Conservation (phyloP, 1,140 invertebrate species). For the Phthorimaea operculella region DNA sequence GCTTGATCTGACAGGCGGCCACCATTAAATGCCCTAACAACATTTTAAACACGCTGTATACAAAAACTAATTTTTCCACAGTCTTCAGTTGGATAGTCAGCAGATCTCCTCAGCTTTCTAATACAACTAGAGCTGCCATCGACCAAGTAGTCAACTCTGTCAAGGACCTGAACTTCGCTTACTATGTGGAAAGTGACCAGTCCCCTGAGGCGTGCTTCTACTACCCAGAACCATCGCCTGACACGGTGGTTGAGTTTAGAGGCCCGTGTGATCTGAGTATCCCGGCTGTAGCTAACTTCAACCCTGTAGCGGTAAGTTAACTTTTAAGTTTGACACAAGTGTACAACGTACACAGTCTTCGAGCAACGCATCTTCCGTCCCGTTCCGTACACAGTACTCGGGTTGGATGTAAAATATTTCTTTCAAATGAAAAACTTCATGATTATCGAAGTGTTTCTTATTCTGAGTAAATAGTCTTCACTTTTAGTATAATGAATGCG, state of each 20-base stretch:
- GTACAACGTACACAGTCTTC: too few relatives aligned
- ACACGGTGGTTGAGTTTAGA: conserved; percentile 33
- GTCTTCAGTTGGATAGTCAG: conserved; percentile 42
- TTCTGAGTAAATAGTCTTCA: too few relatives aligned
- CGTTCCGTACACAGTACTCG: too few relatives aligned
- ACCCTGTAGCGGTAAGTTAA: conserved; percentile 21
- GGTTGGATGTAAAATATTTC: too few relatives aligned
- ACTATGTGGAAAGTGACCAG: conserved; percentile 22
- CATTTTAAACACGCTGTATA: too few relatives aligned
- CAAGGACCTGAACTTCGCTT: conserved; percentile 27
- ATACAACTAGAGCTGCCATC: conserved; percentile 12
- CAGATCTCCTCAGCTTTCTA: conserved; percentile 18
- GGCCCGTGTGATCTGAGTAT: conserved; percentile 34
- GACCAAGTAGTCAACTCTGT: conserved; percentile 22
- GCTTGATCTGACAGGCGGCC: too few relatives aligned
- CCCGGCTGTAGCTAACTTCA: conserved; percentile 23
- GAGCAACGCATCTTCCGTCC: too few relatives aligned
- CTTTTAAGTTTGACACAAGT: too few relatives aligned
- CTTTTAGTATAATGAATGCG: too few relatives aligned
- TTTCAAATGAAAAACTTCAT: too few relatives aligned
- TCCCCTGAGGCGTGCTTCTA: conserved; percentile 40
- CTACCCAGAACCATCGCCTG: conserved; percentile 33
- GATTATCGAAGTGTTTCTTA: too few relatives aligned
- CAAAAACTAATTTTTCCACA: conserved; percentile 10
- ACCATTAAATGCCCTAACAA: too few relatives aligned